Evolutionary conservation across 2,888 invertebrate genomes (phyloP), one percentile per base, ranked within the genome.

Genomic region (Acholoe squamosa): DNA sequence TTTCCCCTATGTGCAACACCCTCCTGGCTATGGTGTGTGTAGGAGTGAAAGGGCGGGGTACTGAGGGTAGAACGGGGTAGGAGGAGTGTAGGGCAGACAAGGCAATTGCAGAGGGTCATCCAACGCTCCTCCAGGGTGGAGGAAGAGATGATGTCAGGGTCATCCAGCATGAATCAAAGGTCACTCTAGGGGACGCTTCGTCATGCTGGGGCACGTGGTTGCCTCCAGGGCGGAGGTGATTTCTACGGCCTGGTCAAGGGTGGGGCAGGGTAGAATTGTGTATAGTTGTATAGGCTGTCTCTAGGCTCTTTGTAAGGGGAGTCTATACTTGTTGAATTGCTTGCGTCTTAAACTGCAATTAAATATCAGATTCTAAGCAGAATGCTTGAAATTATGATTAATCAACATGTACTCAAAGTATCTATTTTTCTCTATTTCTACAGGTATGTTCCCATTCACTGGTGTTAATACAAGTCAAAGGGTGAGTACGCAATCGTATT

Each of bases 121-220:
- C 28, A n/a, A 5, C 19, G 28, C 71, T 71, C 71, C 71, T 71
- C 71, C 71, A 71, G 71, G 71, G 71, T 25, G 31, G 28, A 14
- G 28, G 28, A 22, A 25, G 71, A 71, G 71, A 71, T 71, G 71
- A 71, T 71, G 71, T 71, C 71, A 71, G 28, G 71, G 71, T 25
- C 71, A 71, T 71, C 71, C 71, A 71, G 71, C 71, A 71, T 71
- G 71, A 71, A 71, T 71, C 71, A 71, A 71, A 71, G 71, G 71
- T 71, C 71, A 71, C 71, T 71, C 71, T 28, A 71, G 71, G 71
- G 71, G 71, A 25, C 71, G 28, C 25, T 71, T 25, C 25, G 71
- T 71, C 71, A 71, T 71, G 14, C 28, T 5, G 71, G 71, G 71
- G 12, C 71, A 71, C 28, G 71, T 25, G 28, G 31, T 25, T n/a